Percentiles rank a stretch among this genome's conserved stretches.
phyloP scores from a whole-genome alignment of 2,797 vertebrate genomes.

The Huso huso region DNA sequence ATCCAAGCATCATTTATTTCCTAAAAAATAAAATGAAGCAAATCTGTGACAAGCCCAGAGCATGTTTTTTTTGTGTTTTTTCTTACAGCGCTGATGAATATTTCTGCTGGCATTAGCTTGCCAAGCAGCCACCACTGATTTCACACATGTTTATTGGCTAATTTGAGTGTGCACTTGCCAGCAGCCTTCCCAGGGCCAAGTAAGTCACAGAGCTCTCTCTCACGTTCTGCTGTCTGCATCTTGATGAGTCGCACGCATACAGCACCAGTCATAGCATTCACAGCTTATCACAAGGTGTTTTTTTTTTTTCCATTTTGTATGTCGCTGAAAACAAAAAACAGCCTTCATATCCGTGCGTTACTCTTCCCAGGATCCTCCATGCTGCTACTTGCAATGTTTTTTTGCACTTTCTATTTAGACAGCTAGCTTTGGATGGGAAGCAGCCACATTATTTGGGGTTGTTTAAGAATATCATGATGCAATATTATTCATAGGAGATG shows the following conservation, averaged over 20 bases:
- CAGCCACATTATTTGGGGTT: no score
- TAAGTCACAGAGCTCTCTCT: conserved; percentile 16
- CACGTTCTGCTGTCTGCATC: conserved; percentile 7
- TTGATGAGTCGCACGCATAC: conserved; percentile 5
- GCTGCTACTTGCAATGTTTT: not conserved
- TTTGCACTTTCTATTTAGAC: no score
- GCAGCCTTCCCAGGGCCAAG: conserved; percentile 52
- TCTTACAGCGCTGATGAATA: conserved; percentile 54
- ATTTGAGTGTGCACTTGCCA: conserved; percentile 63
- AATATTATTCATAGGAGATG: no score
- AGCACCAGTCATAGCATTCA: conserved; percentile 8
- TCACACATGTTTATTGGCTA: conserved; percentile 68
- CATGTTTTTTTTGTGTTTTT: conserved; percentile 33
- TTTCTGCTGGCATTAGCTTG: conserved; percentile 59
- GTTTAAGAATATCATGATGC: no score
- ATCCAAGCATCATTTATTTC: no score
- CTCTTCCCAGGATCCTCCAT: conserved; percentile 8
- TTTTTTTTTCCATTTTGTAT: conserved; percentile 11
- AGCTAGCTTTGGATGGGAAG: no score
- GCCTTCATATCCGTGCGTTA: conserved; percentile 8
- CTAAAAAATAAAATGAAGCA: no score
- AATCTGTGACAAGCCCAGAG: no score
- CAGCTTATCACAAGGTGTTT: conserved; percentile 5
- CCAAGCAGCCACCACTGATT: conserved; percentile 53
- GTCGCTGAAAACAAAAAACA: conserved; percentile 13